Conservation (phyloP, 2,888 invertebrate species). For the Cheilosia soror region DNA sequence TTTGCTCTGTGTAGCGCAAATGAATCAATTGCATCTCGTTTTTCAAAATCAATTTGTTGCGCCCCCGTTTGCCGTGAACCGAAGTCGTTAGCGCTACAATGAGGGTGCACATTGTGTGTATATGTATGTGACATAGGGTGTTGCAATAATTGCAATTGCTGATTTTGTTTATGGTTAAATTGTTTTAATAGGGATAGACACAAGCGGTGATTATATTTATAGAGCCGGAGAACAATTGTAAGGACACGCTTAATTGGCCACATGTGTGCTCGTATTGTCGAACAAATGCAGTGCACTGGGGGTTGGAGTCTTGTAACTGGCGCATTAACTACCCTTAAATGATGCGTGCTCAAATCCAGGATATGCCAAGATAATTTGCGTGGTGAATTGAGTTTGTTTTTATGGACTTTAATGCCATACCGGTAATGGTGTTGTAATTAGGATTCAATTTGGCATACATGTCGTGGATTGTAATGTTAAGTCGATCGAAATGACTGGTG, state of each 20-base stretch:
- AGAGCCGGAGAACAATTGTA: constrained; percentile 55
- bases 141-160: constrained; percentile 65
- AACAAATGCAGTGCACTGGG: background rate
- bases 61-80: constrained; percentile 25
- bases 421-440: constrained; percentile 43
- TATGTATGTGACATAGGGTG: constrained; percentile 25
- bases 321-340: constrained; percentile 58
- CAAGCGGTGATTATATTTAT: constrained; percentile 76
- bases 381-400: constrained; percentile 62
- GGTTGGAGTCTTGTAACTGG: background rate
- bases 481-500: too few species aligned
- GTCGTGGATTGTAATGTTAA: background rate
- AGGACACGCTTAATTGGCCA: constrained; percentile 62
- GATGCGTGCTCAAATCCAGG: constrained; percentile 60
- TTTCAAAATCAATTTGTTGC: constrained; percentile 62
- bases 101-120: constrained; percentile 64
- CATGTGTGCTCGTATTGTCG: constrained; percentile 46
- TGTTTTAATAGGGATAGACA: constrained; percentile 68
- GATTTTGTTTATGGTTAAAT: constrained; percentile 71
- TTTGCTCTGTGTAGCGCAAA: background rate
- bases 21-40: constrained; percentile 59
- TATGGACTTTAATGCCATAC: constrained; percentile 24
- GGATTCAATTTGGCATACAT: constrained; percentile 30
- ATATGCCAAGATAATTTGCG: constrained; percentile 55
- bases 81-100: constrained; percentile 31